A percentile compares a stretch with the other conserved stretches of the same genome.
Conservation (phyloP, 2,113 vertebrate genomes). For the Acanthochromis polyacanthus region DNA sequence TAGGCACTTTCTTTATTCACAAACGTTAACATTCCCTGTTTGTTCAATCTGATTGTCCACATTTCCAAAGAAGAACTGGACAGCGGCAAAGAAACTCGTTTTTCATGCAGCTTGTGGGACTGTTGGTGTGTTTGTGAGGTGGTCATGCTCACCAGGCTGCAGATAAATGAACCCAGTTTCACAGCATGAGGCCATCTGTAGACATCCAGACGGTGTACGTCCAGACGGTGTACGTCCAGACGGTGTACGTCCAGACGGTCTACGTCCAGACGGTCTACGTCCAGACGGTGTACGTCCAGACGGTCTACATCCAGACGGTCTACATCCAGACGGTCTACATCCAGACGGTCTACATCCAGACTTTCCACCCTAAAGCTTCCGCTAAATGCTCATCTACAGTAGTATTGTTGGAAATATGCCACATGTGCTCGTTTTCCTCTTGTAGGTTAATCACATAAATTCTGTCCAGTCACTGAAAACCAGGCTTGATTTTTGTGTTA, state of each 20-base stretch:
- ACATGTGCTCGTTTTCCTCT: slow-evolving; percentile 6
- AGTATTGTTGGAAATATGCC: slow-evolving; percentile 5
- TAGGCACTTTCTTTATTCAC: slow-evolving; percentile 49
- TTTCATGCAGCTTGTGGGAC: background rate
- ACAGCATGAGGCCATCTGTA: background rate
- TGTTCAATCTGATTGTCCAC: background rate
- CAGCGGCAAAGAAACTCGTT: background rate
- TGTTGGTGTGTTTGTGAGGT: background rate
- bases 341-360: background rate
- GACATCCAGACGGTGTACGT: background rate
- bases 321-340: too few species aligned
- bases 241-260: too few species aligned
- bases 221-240: background rate
- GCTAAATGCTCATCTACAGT: background rate
- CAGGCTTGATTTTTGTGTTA: slow-evolving; percentile 40
- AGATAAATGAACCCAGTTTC: background rate
- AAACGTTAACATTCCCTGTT: background rate
- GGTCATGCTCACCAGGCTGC: background rate
- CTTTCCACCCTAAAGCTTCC: background rate
- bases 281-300: too few species aligned
- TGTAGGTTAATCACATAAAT: slow-evolving; percentile 47
- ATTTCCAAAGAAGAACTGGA: background rate
- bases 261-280: too few species aligned
- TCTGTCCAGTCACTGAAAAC: slow-evolving; percentile 30
- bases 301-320: too few species aligned